Conservation (phyloP, 2,888 invertebrate species). For the Plagodis pulveraria region DNA sequence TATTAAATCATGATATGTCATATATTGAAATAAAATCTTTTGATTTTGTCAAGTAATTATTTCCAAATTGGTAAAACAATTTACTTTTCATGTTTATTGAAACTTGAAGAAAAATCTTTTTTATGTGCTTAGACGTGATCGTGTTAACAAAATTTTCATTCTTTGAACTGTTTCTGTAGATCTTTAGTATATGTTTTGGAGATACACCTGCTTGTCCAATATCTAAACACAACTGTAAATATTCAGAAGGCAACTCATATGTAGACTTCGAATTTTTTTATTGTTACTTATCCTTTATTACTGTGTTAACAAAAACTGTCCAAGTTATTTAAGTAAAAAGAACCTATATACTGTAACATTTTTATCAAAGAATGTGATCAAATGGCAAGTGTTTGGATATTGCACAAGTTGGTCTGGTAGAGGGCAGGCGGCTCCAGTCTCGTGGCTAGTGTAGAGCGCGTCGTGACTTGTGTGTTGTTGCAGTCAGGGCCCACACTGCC, state of each 20-base stretch:
- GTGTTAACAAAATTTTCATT: slow-evolving; percentile 71
- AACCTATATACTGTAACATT: too few species aligned
- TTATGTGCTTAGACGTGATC: slow-evolving; percentile 78
- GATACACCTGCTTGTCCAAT: slow-evolving; percentile 53
- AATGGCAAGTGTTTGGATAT: slow-evolving; percentile 47
- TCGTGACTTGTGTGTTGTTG: slow-evolving; percentile 84
- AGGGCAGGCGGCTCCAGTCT: slow-evolving; percentile 62
- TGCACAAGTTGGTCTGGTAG: slow-evolving; percentile 60
- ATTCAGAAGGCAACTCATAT: too few species aligned
- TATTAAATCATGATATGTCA: too few species aligned
- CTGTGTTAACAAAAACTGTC: too few species aligned
- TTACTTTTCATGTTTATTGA: slow-evolving; percentile 36
- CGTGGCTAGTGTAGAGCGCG: slow-evolving; percentile 78
- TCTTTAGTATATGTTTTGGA: slow-evolving; percentile 70
- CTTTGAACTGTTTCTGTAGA: slow-evolving; percentile 73
- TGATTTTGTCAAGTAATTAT: slow-evolving; percentile 54
- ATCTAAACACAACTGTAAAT: slow-evolving; percentile 37
- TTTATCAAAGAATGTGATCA: too few species aligned
- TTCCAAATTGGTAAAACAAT: slow-evolving; percentile 41
- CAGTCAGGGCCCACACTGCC: slow-evolving; percentile 88
- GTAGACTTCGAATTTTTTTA: too few species aligned
- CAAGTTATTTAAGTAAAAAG: too few species aligned
- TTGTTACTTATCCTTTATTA: too few species aligned
- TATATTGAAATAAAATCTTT: slow-evolving; percentile 5
- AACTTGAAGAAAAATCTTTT: slow-evolving; percentile 41